These are phyloP conservation scores for Mycalesis mineus DNA, from an alignment of 2,888 invertebrate genomes.

Conservation along the genomic window DNA sequence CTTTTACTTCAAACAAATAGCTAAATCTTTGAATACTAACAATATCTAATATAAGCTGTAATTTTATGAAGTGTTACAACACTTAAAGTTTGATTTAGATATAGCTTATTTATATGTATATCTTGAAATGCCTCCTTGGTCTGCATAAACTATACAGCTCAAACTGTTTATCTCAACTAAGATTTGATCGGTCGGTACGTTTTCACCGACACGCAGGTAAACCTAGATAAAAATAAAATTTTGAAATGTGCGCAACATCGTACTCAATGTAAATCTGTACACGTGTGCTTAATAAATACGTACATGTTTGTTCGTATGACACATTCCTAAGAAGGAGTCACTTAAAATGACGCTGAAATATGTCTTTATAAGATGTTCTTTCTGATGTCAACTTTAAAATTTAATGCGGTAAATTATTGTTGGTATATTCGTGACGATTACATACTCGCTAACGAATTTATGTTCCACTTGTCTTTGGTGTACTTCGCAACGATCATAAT, in stretches of 20 bases:
- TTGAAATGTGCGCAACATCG: neutral
- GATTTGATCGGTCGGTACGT: neutral
- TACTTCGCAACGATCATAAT: slow-evolving; percentile 61
- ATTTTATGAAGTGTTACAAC: neutral
- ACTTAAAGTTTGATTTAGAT: neutral
- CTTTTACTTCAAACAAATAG: too few species aligned
- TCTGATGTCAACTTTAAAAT: slow-evolving; percentile 77
- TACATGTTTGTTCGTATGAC: slow-evolving; percentile 25
- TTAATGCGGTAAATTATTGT: slow-evolving; percentile 70
- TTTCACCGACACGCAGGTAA: neutral
- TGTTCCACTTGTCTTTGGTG: slow-evolving; percentile 60
- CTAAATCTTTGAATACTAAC: too few species aligned
- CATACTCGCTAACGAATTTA: slow-evolving; percentile 74
- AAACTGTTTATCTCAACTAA: neutral
- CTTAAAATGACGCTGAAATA: slow-evolving; percentile 62
- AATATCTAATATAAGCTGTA: neutral
- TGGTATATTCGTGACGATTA: slow-evolving; percentile 69
- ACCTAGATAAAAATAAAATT: slow-evolving; percentile 8
- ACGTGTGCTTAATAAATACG: slow-evolving; percentile 21
- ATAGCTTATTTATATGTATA: neutral
- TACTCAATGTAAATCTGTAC: slow-evolving; percentile 11
- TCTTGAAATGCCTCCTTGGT: neutral
- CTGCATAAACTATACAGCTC: neutral
- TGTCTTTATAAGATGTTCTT: slow-evolving; percentile 72
- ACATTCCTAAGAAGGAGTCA: slow-evolving; percentile 45